Percentiles rank a stretch among this genome's conserved stretches.
Conservation (phyloP, 2,888 invertebrate species). For the Myopa tessellatipennis region DNA sequence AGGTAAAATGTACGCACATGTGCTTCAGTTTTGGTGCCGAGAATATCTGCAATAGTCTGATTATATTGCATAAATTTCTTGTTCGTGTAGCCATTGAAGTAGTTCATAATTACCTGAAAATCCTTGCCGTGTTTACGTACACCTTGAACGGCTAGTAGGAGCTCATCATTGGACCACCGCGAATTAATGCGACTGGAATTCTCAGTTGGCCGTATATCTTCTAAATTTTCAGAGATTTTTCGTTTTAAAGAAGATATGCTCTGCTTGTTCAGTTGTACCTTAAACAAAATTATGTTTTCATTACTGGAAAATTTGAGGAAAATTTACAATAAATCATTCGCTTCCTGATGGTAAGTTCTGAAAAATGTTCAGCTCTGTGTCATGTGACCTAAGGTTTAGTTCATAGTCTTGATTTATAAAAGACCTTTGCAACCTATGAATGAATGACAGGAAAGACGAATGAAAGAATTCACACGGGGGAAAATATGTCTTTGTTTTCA, state of each 20-base stretch:
- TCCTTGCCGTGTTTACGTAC: constrained; percentile 85
- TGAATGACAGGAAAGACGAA: no score
- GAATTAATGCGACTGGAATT: constrained; percentile 81
- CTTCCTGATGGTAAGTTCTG: no score
- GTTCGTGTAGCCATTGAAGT: background rate
- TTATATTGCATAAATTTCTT: constrained; percentile 54
- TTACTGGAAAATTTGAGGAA: no score
- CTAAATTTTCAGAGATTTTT: constrained; percentile 71
- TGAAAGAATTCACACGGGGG: no score
- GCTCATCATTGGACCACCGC: constrained; percentile 93
- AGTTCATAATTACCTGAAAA: constrained; percentile 76
- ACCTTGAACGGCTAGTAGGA: constrained; percentile 90
- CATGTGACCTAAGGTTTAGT: no score
- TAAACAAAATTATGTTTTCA: constrained; percentile 42
- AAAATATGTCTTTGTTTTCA: no score
- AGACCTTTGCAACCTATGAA: no score
- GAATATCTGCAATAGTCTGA: constrained; percentile 93
- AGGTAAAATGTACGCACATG: constrained; percentile 93
- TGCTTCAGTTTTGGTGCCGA: constrained; percentile 94
- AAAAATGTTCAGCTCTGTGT: no score
- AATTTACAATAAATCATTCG: no score
- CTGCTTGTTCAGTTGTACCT: constrained; percentile 97
- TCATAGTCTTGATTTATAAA: no score
- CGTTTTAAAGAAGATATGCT: constrained; percentile 87
- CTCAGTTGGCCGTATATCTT: constrained; percentile 75